A percentile compares a stretch with the other conserved stretches of the same genome.
Conservation (phyloP, 2,888 invertebrate genomes). For the Acronicta aceris region DNA sequence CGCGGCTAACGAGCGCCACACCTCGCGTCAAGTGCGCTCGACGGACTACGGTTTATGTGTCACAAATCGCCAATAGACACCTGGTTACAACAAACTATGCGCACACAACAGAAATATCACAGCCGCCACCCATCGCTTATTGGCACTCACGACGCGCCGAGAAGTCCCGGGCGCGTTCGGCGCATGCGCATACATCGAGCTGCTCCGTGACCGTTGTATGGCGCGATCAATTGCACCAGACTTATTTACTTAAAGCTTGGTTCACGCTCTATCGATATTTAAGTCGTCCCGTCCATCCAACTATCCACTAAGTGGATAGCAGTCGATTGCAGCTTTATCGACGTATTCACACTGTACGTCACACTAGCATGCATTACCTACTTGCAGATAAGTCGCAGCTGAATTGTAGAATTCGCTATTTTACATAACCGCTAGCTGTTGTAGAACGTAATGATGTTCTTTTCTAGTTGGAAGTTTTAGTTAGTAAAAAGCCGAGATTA, state of each 20-base stretch:
- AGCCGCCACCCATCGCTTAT: slow-evolving; percentile 7
- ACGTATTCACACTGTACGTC: background rate
- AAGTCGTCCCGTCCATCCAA: slow-evolving; percentile 10
- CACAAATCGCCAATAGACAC: slow-evolving; percentile 9
- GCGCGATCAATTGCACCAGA: slow-evolving; percentile 36
- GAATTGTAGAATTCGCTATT: no score
- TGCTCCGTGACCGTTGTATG: slow-evolving; percentile 37
- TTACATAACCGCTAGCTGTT: no score
- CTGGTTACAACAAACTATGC: slow-evolving; percentile 24
- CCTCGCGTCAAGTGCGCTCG: background rate
- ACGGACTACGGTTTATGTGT: slow-evolving; percentile 5
- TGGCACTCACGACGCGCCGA: slow-evolving; percentile 17
- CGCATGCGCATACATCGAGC: slow-evolving; percentile 20
- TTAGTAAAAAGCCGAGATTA: no score
- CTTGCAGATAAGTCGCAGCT: no score
- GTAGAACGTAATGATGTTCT: no score
- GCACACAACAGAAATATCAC: slow-evolving; percentile 8
- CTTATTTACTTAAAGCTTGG: slow-evolving; percentile 15
- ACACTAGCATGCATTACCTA: background rate
- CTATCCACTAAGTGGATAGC: slow-evolving; percentile 30
- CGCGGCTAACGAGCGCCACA: slow-evolving; percentile 16
- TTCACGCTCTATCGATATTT: slow-evolving; percentile 22
- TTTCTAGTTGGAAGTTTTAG: no score
- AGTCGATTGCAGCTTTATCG: slow-evolving; percentile 9
- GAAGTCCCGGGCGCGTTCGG: slow-evolving; percentile 1